Evolutionary conservation across 1,140 invertebrate species (phyloP), one percentile per base, ranked within the genome.

Genomic region (Drosophila athabasca): DNA sequence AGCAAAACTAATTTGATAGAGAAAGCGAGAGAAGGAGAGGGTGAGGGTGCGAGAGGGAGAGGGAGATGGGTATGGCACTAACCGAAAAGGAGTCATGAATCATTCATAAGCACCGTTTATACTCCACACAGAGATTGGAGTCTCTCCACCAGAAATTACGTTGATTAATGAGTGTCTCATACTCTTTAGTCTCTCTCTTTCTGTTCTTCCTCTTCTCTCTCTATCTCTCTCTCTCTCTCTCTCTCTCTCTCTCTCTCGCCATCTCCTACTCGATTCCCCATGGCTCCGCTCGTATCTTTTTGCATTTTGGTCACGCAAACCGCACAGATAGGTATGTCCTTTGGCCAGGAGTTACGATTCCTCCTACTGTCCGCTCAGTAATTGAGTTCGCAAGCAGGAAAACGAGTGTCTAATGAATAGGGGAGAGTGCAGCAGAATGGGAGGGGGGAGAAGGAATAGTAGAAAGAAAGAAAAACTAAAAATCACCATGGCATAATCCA

Each of bases 1-100:
- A 76, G 72, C 72, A 76, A 39, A 39, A 76, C 71, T 76, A 76
- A 76, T 76, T 76, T 71, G 62, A 76, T 76, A 66, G 17, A 45
- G 43, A 22, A 5, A 45, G 24, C 52, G 69, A 52, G 41, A 22
- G 29, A 50, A 5, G 53, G 70, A 46, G 41, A 22, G 26, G 17
- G 11, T 53, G 70, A 52, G 29, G 15, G 26, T 24, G 9, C n/a
- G 13, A 41, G 2, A 17, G 43, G 13, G 17, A 41, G 59, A 22
- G 24, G n/a, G 46, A 61, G 17, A 22, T 48, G 39, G 39, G 29
- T 43, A 44, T 29, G 29, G 9, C 31, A 35, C 31, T 35, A 35
- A 22, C 35, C 24, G 6, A 43, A 57, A 41, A 41, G 51, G 51
- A 48, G 52, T 45, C 71, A 74, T 75, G 71, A 75, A 75, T 75